These are phyloP conservation scores for Drepana falcataria DNA, from an alignment of 2,888 invertebrate genomes.

Conservation along the genomic window DNA sequence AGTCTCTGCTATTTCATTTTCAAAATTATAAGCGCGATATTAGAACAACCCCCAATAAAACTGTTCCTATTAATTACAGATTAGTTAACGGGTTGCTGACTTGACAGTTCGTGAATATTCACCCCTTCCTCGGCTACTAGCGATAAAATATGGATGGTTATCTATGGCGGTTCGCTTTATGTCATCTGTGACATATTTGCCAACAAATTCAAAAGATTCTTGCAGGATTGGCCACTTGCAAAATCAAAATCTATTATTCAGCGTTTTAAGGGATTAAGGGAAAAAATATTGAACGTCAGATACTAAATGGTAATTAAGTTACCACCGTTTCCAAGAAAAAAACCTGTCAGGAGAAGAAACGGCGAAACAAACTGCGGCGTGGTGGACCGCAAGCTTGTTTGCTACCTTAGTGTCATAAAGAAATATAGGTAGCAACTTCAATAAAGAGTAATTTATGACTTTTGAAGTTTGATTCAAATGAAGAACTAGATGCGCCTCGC, in stretches of 20 bases:
- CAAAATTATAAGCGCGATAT: background rate
- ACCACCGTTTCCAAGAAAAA: too few species aligned
- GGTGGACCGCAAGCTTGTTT: too few species aligned
- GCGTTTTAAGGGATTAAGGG: too few species aligned
- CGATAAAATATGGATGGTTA: constrained; percentile 65
- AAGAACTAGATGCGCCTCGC: constrained; percentile 19
- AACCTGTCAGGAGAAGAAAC: too few species aligned
- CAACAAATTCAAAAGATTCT: constrained; percentile 2
- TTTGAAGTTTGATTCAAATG: constrained; percentile 21
- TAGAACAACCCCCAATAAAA: constrained; percentile 2
- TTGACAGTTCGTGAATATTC: constrained; percentile 56
- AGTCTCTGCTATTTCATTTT: too few species aligned
- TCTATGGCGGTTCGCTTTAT: constrained; percentile 60
- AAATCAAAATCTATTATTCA: background rate
- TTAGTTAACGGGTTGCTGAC: constrained; percentile 67
- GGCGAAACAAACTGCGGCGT: too few species aligned
- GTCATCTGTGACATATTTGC: constrained; percentile 7
- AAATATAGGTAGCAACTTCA: too few species aligned
- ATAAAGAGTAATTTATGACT: too few species aligned
- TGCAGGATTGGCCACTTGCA: background rate
- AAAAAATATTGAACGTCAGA: too few species aligned
- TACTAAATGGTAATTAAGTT: too few species aligned
- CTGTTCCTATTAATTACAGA: constrained; percentile 65
- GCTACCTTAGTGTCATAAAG: too few species aligned
- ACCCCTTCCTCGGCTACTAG: constrained; percentile 68